Percentiles rank a stretch among this genome's conserved stretches.
phyloP scores from a whole-genome alignment of 2,113 vertebrate genomes.

The Phaethornis superciliosus region DNA sequence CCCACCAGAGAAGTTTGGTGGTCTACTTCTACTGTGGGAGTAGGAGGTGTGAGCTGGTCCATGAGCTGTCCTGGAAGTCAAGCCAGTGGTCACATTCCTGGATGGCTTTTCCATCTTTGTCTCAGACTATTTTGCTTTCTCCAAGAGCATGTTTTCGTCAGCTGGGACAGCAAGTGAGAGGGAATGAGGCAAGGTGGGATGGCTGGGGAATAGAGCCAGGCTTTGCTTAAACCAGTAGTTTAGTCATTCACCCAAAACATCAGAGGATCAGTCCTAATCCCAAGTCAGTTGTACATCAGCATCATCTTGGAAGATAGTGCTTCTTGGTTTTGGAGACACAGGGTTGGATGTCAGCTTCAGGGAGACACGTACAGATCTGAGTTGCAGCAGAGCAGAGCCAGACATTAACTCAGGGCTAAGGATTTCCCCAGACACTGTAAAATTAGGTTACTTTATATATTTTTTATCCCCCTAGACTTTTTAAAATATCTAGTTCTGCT shows the following conservation, averaged over 20 bases:
- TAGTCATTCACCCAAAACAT: background rate
- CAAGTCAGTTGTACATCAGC: background rate
- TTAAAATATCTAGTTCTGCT: background rate
- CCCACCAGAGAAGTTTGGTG: rapidly evolving
- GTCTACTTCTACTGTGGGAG: background rate
- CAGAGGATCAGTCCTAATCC: slow-evolving; percentile 19
- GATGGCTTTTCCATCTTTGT: background rate
- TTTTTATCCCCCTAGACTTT: slow-evolving; percentile 12
- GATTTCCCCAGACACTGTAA: slow-evolving; percentile 33
- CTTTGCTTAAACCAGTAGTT: background rate
- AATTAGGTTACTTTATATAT: slow-evolving; percentile 46
- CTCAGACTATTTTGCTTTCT: background rate
- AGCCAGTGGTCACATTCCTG: background rate
- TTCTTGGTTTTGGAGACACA: rapidly evolving
- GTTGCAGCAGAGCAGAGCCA: slow-evolving; percentile 8
- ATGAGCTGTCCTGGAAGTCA: background rate
- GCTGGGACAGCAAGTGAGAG: background rate
- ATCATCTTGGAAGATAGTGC: background rate
- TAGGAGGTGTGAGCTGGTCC: background rate
- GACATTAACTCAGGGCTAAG: slow-evolving; percentile 9
- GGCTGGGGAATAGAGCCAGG: background rate
- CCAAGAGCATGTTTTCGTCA: background rate
- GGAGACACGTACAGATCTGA: background rate
- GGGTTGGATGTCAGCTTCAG: slow-evolving; percentile 24
- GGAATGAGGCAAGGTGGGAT: background rate